A percentile compares a stretch with the other conserved stretches of the same genome.
Conservation (phyloP, 2,797 vertebrate species). For the Pachyuromys duprasi region DNA sequence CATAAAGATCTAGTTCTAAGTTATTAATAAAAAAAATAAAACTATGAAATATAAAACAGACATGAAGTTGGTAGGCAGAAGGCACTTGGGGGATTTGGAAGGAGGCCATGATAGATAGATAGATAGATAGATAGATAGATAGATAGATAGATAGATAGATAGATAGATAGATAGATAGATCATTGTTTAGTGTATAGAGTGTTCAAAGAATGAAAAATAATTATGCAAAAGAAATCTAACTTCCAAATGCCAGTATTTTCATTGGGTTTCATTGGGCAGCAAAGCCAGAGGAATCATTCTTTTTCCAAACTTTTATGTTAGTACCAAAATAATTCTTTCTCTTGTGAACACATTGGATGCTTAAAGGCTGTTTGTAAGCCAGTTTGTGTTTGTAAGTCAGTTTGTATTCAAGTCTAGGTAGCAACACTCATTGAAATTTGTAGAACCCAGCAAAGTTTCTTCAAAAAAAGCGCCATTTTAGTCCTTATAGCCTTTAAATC, state of each 20-base stretch:
- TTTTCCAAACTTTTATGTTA: neutral
- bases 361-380: neutral
- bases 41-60: neutral
- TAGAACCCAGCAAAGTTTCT: neutral
- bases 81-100: neutral
- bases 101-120: neutral
- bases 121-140: too few relatives aligned
- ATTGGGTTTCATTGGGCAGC: neutral
- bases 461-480: neutral
- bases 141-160: too few relatives aligned
- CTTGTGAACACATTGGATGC: neutral
- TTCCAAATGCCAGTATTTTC: neutral
- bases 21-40: neutral
- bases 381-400: neutral
- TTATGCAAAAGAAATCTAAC: neutral
- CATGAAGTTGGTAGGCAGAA: neutral
- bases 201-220: neutral
- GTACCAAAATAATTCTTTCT: neutral
- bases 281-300: neutral
- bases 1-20: neutral
- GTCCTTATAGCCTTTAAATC: neutral
- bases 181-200: neutral
- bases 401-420: conserved; percentile 23
- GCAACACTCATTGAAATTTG: neutral
- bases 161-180: too few relatives aligned